phyloP scores from a whole-genome alignment of 2,113 vertebrate species.

The Paralichthys olivaceus region DNA sequence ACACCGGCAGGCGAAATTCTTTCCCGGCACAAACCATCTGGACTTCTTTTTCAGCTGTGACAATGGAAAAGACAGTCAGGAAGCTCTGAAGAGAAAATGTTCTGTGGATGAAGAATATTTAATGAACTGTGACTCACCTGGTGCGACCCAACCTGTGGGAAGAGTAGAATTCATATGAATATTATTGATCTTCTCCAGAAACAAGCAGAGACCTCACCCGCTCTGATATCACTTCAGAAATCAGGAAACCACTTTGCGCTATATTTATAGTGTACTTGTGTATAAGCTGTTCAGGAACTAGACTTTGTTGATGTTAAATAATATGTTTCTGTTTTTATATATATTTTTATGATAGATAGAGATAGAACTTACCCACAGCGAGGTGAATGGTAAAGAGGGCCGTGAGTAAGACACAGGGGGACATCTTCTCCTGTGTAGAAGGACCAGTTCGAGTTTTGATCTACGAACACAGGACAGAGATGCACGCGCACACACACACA shows the following conservation, averaged over 20 bases:
- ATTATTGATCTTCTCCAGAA: neutral
- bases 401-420: constrained; percentile 34
- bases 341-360: no score
- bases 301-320: no score
- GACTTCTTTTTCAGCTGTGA: constrained; percentile 65
- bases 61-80: neutral
- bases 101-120: neutral
- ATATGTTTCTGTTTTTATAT: neutral
- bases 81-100: neutral
- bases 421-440: constrained; percentile 67
- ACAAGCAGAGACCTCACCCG: neutral
- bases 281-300: no score
- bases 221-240: neutral
- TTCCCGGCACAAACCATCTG: constrained; percentile 72
- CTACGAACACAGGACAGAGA: constrained; percentile 19
- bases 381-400: constrained; percentile 48
- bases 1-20: constrained; percentile 75
- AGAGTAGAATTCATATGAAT: neutral
- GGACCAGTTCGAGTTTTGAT: constrained; percentile 11
- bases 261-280: no score
- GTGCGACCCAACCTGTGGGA: constrained; percentile 46
- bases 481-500: no score
- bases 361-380: constrained; percentile 53
- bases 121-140: constrained; percentile 54
- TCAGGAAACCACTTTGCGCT: no score